These are phyloP conservation scores for Pedicia rivosa DNA, from an alignment of 2,888 invertebrate species.

Conservation along the genomic window DNA sequence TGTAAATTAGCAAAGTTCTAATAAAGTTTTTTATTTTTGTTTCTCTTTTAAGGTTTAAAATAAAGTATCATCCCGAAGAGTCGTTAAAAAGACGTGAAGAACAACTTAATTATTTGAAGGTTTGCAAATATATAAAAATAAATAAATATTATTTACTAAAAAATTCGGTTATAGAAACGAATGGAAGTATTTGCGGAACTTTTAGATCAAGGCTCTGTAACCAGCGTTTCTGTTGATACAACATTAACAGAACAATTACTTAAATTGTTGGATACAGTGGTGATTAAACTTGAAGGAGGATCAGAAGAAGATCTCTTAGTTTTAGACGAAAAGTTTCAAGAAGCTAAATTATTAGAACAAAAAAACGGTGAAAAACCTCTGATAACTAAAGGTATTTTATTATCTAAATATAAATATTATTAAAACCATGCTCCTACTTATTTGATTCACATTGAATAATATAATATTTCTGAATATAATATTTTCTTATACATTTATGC, in stretches of 20 bases:
- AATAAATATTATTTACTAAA: neutral
- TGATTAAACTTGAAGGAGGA: slow-evolving; percentile 91
- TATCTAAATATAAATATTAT: no score
- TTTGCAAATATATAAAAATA: slow-evolving; percentile 31
- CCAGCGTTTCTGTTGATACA: slow-evolving; percentile 68
- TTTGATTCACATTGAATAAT: no score
- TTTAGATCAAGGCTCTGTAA: slow-evolving; percentile 54
- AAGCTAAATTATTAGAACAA: slow-evolving; percentile 9
- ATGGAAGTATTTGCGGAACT: slow-evolving; percentile 80
- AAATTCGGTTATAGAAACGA: slow-evolving; percentile 45
- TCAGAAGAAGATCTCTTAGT: slow-evolving; percentile 74
- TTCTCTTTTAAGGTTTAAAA: slow-evolving; percentile 71
- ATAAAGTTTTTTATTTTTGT: neutral
- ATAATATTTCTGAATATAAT: no score
- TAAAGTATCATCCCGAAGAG: slow-evolving; percentile 97
- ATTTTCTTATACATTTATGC: no score
- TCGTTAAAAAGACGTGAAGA: slow-evolving; percentile 80
- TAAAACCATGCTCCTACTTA: no score
- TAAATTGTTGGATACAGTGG: slow-evolving; percentile 85
- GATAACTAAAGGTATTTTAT: slow-evolving; percentile 17
- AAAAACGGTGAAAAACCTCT: slow-evolving; percentile 4
- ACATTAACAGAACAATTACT: slow-evolving; percentile 69
- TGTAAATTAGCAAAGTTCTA: neutral
- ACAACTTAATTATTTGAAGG: slow-evolving; percentile 64
- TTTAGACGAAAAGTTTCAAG: slow-evolving; percentile 50